Evolutionary conservation across 2,888 invertebrate genomes (phyloP), one percentile per base, ranked within the genome.

Genomic region (Drosophila mulleri): DNA sequence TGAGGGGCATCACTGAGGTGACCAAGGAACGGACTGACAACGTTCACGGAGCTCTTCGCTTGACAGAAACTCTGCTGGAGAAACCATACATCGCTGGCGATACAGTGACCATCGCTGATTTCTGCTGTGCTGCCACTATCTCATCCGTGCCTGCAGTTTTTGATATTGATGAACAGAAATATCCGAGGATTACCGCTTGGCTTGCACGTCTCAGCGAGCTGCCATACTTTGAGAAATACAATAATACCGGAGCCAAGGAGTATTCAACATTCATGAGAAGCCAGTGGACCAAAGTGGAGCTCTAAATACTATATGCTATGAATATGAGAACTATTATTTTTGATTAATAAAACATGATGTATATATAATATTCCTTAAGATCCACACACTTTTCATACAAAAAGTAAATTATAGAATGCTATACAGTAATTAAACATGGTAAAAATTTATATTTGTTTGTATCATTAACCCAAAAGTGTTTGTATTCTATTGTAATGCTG

Each of bases 31-130:
- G 82, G 61, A 72, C 69, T 0, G 75, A 75, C 0, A 72, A 71
- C 8, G 57, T 89, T 0, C 50, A 65, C 7, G 80, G 69, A 0
- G 78, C 69, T 1, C 83, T 80, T 11, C 42, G 54, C 0, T 64
- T 83, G 4, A 60, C 87, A 3, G 89, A 89, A 45, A 32, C 37
- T 8, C 78, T 89, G 32, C 62, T 89, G 3, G 72, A 80, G 7
- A 64, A 74, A 12, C 18, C 50, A 0, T 90, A 82, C 61, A 67
- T 91, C 16, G 74, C 75, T 6, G 90, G 88, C 5, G 79, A 89
- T 52, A 54, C 70, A 5, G 9, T 91, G 16, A 89, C 90, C 8
- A 78, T 91, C 62, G 91, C 89, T 1, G 91, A 91, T 65, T 80
- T 91, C 32, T 84, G 81, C 59, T 72, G 78, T 52, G 75, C 72